Conservation (phyloP, 2,888 invertebrate species). For the Brachypalpus laphriformis region DNA sequence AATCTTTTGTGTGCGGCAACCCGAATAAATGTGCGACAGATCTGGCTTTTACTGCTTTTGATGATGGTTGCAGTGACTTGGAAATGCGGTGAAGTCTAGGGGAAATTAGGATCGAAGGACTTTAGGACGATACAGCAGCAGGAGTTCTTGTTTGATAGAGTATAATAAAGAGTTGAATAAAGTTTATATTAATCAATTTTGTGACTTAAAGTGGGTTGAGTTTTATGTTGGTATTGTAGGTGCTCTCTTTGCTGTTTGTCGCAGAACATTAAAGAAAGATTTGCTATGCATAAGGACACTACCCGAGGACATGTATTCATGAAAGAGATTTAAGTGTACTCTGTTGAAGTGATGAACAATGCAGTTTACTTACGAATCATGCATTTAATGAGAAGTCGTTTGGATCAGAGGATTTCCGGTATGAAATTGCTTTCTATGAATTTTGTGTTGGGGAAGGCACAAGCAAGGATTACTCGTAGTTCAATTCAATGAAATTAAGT, state of each 20-base stretch:
- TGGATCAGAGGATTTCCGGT: no score
- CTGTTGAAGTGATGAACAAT: no score
- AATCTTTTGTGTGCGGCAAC: constrained; percentile 77
- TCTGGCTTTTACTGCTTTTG: constrained; percentile 15
- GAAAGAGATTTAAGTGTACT: no score
- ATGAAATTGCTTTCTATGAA: no score
- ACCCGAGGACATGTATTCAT: not conserved
- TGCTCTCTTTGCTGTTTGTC: not conserved
- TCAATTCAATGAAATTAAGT: no score
- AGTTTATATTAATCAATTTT: not conserved
- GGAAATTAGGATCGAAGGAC: not conserved
- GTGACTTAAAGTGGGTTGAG: not conserved
- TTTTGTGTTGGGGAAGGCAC: no score
- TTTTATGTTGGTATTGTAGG: not conserved
- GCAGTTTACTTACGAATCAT: no score
- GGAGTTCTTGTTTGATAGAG: not conserved
- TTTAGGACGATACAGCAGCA: not conserved
- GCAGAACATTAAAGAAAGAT: not conserved
- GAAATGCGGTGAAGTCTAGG: not conserved
- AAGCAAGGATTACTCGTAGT: no score
- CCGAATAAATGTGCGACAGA: not conserved
- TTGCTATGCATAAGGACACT: not conserved
- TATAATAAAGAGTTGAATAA: constrained; percentile 22
- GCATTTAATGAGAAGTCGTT: no score
- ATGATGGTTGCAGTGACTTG: constrained; percentile 13